Conservation (phyloP, 2,797 vertebrate genomes). For the Sebastes matsubarae region DNA sequence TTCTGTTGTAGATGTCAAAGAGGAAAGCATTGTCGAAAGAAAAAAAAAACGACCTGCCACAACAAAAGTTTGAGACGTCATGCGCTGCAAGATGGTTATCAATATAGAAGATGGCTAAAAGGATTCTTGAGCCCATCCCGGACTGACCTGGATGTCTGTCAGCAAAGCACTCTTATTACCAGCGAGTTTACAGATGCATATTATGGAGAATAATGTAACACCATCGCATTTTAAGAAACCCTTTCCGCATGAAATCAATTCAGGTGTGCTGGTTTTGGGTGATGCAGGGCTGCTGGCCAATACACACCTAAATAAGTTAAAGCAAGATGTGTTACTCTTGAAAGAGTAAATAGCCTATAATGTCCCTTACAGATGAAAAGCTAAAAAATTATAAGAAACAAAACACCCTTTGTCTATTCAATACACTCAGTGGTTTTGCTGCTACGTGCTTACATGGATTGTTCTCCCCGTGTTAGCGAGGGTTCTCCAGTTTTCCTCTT, state of each 20-base stretch:
- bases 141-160: slow-evolving; percentile 17
- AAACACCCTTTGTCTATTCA: neutral
- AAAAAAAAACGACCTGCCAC: neutral
- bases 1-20: neutral
- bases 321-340: neutral
- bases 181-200: neutral
- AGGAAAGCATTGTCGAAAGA: neutral
- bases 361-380: neutral
- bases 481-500: too few species aligned
- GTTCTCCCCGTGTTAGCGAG: too few species aligned
- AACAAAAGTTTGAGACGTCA: slow-evolving; percentile 8
- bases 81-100: slow-evolving; percentile 26
- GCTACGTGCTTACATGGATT: neutral
- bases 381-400: neutral
- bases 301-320: neutral
- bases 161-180: neutral
- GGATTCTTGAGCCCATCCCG: slow-evolving; percentile 2
- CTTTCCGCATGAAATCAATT: slow-evolving; percentile 1
- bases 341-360: neutral
- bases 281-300: neutral
- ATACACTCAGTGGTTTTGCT: neutral
- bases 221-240: neutral
- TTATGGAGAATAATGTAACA: neutral
- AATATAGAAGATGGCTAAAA: neutral
- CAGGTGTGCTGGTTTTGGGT: neutral